Evolutionary conservation across 2,113 vertebrate species (phyloP).

Genomic region (Euleptes europaea): DNA sequence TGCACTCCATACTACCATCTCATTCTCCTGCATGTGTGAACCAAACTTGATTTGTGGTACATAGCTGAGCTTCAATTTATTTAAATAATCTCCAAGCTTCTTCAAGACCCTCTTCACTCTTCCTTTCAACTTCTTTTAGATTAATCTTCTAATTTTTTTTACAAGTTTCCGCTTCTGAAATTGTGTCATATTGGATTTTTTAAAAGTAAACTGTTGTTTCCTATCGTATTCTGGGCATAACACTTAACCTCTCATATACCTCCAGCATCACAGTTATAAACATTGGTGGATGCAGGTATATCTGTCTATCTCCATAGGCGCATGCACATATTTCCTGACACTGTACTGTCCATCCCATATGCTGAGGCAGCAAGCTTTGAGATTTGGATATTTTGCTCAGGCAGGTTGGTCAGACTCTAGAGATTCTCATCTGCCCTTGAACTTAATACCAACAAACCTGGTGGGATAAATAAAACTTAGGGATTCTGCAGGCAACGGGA

Average conservation of each 20-base stretch:
- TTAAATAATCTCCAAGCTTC: no score
- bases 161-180: no score
- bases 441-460: neutral
- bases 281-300: neutral
- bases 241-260: neutral
- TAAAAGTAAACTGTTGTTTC: no score
- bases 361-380: neutral
- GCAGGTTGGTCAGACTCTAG: neutral
- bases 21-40: no score
- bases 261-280: neutral
- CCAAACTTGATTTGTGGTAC: no score
- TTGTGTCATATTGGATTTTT: no score
- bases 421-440: neutral
- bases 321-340: neutral
- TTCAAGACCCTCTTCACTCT: no score
- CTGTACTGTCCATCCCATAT: neutral
- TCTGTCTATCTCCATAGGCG: neutral
- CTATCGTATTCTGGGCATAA: no score
- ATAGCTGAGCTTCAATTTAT: no score
- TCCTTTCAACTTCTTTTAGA: no score
- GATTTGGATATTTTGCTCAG: neutral
- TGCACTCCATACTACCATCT: no score
- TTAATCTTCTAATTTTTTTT: no score
- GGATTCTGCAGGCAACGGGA: neutral
- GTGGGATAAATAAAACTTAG: neutral